Percentiles rank a stretch among this genome's conserved stretches.
Evolutionary conservation across 2,888 invertebrate genomes (phyloP).

Genomic region (Pristionchus maxplancki): DNA sequence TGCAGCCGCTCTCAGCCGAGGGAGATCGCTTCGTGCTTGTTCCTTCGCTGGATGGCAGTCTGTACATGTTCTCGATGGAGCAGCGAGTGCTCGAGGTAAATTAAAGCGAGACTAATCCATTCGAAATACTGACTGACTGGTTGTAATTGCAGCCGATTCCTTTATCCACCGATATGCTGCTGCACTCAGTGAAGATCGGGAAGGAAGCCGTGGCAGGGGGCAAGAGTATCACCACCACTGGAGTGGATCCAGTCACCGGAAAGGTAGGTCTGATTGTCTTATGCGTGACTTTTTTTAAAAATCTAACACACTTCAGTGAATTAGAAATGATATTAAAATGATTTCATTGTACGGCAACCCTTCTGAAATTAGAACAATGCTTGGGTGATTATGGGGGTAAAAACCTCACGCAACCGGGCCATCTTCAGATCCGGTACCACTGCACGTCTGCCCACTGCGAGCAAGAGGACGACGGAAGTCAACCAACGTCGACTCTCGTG

Average conservation of each 20-base stretch:
- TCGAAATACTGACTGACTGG: too few species aligned
- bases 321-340: too few species aligned
- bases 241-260: constrained; percentile 87
- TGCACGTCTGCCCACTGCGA: constrained; percentile 64
- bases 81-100: constrained; percentile 22
- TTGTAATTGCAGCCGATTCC: constrained; percentile 90
- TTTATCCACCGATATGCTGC: constrained; percentile 88
- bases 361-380: too few species aligned
- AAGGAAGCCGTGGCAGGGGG: constrained; percentile 83
- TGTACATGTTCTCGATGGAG: constrained; percentile 84
- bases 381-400: neutral
- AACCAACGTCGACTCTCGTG: constrained; percentile 83
- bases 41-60: constrained; percentile 91
- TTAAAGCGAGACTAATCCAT: too few species aligned
- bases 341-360: neutral
- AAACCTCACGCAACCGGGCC: neutral
- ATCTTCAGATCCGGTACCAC: constrained; percentile 64
- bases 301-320: neutral
- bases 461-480: constrained; percentile 64
- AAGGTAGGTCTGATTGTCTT: too few species aligned
- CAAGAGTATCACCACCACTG: constrained; percentile 89
- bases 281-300: too few species aligned
- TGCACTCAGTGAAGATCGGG: constrained; percentile 87
- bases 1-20: constrained; percentile 55
- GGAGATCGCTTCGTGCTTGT: constrained; percentile 83